Evolutionary conservation across 2,113 vertebrate genomes (phyloP).

Genomic region (Nothoprocta pentlandii): DNA sequence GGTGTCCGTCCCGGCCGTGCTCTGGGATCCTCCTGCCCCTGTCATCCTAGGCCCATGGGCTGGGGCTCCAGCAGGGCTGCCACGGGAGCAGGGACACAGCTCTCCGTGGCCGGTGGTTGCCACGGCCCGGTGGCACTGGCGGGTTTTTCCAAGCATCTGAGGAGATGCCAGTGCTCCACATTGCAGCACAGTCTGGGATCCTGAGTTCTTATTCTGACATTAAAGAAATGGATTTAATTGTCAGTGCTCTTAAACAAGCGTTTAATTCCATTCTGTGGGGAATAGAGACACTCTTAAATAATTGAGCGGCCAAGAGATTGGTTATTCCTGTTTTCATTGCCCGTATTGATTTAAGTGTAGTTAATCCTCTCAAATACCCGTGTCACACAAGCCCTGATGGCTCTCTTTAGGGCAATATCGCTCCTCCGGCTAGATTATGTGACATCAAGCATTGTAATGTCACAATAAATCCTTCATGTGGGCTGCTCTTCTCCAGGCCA

Average conservation of each 20-base stretch:
- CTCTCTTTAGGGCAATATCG: constrained; percentile 79
- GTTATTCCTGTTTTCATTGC: constrained; percentile 83
- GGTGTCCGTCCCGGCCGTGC: accelerated
- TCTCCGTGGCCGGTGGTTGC: no score
- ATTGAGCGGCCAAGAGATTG: constrained; percentile 85
- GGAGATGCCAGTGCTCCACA: background rate
- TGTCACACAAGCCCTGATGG: constrained; percentile 77
- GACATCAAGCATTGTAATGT: constrained; percentile 79
- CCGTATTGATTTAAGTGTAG: constrained; percentile 83
- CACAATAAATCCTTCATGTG: constrained; percentile 75
- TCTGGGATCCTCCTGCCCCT: no score
- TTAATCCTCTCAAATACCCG: constrained; percentile 82
- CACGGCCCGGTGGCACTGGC: no score
- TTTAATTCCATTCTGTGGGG: constrained; percentile 77
- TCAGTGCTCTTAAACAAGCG: constrained; percentile 67
- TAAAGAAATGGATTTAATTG: constrained; percentile 79
- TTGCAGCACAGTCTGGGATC: background rate
- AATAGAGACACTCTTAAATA: constrained; percentile 81
- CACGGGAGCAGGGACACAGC: no score
- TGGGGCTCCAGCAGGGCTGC: no score
- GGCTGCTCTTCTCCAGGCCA: constrained; percentile 65
- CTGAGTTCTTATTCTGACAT: constrained; percentile 39
- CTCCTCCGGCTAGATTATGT: constrained; percentile 78
- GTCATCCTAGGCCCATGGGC: no score
- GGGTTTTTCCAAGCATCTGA: no score